phyloP scores from a whole-genome alignment of 2,113 vertebrate species.

The Noctilio leporinus region DNA sequence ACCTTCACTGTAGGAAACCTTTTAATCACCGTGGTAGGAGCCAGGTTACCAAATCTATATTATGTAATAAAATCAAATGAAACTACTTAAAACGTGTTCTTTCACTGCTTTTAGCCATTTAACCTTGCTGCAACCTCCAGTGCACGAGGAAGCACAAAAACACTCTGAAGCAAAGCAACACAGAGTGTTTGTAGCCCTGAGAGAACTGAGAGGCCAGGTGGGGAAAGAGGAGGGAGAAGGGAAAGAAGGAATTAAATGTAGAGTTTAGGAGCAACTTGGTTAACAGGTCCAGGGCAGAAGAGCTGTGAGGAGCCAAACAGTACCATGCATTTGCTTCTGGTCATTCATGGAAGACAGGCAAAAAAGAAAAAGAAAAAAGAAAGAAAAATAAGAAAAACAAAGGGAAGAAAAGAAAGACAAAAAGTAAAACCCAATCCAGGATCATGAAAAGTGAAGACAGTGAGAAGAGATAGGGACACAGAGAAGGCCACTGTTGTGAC shows the following conservation, averaged over 20 bases:
- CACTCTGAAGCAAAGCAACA: constrained; percentile 7
- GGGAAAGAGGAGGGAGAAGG: background rate
- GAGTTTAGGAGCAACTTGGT: background rate
- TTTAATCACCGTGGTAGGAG: constrained; percentile 36
- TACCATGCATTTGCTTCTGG: background rate
- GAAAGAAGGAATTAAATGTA: background rate
- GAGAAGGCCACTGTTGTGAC: background rate
- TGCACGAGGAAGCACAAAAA: background rate
- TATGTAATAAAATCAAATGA: constrained; percentile 6
- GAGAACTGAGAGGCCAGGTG: background rate
- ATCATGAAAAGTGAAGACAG: background rate
- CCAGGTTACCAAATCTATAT: constrained; percentile 26
- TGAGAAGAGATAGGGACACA: background rate
- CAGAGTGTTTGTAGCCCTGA: too few species aligned
- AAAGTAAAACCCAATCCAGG: constrained; percentile 15
- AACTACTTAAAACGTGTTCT: background rate
- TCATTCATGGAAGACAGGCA: background rate
- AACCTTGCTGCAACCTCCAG: background rate
- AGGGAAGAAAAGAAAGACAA: background rate
- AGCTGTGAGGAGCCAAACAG: background rate
- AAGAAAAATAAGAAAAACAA: background rate
- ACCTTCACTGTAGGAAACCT: constrained; percentile 27
- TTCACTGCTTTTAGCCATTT: constrained; percentile 26
- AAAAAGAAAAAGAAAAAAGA: background rate
- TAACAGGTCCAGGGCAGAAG: background rate